Evolutionary conservation across 2,888 invertebrate genomes (phyloP), one percentile per base, ranked within the genome.

Genomic region (Penaeus monodon): DNA sequence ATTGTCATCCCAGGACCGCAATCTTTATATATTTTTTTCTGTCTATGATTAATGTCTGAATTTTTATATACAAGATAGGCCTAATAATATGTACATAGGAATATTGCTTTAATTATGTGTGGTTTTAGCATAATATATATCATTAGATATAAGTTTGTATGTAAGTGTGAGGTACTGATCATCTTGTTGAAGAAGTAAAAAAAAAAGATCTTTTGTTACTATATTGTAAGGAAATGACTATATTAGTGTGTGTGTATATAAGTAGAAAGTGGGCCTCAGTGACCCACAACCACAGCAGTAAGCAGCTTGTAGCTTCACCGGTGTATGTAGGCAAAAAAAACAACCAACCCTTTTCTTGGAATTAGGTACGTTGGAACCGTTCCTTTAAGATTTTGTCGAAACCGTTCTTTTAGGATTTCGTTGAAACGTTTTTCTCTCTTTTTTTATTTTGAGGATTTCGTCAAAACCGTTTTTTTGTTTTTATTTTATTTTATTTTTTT

Each of bases 101-200:
- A 88, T 78, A 84, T 87, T 88, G 88, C 88, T 88, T 88, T 88
- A 88, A 88, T 88, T 88, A 88, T 88, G 79, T 88, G 88, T 86
- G 88, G 68, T 88, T 86, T 87, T 86, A 86, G 86, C 65, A 86
- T 86, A 86, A 86, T 86, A 86, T 86, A 86, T 86, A 82, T 86
- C 83, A 79, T 73, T 86, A 83, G 63, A 64, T 65, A n/a, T 86
- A 83, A 83, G 86, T 73, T 33, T 86, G 78, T 82, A 66, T 86
- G 85, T 66, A 84, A 77, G 66, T 81, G 57, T 85, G 85, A 85
- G 65, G 73, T 38, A 73, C 27, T 33, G 38, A 73, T 29, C 6
- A 38, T 83, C 76, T 82, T 86, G 78, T 86, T 86, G 70, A 78
- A 70, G 78, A 78, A 44, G 44, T 44, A 7, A 44, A 49, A 38